A percentile compares a stretch with the other conserved stretches of the same genome.
These are phyloP conservation scores for Saxidomus purpurata DNA, from an alignment of 1,140 invertebrate genomes.

Conservation along the genomic window DNA sequence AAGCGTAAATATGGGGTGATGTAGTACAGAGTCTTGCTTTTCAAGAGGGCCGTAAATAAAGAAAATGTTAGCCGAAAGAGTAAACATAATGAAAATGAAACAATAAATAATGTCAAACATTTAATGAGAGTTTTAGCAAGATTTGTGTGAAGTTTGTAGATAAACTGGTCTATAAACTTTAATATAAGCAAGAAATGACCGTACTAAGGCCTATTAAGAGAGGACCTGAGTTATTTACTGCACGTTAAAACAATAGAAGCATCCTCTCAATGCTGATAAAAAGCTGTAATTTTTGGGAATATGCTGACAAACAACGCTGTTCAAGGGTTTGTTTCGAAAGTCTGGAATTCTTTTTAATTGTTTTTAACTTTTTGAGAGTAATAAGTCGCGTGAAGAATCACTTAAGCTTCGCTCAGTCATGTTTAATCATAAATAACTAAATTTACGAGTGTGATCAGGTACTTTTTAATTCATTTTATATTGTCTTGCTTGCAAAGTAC, in stretches of 20 bases:
- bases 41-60: conserved; percentile 56
- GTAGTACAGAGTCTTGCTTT: conserved; percentile 17
- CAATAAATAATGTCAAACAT: conserved; percentile 60
- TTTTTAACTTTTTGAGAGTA: conserved; percentile 15
- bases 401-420: neutral
- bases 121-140: conserved; percentile 64
- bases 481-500: too few relatives aligned
- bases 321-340: neutral
- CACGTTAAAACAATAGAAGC: neutral
- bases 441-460: too few relatives aligned
- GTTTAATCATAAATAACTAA: neutral
- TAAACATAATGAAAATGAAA: conserved; percentile 62
- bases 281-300: conserved; percentile 38
- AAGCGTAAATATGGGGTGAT: conserved; percentile 51
- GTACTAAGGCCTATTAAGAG: conserved; percentile 52
- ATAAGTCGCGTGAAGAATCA: neutral
- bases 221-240: neutral
- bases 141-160: conserved; percentile 62
- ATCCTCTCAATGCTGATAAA: conserved; percentile 15
- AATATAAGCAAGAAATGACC: conserved; percentile 64
- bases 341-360: conserved; percentile 59
- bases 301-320: conserved; percentile 5
- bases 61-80: conserved; percentile 55
- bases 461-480: neutral
- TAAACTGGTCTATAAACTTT: conserved; percentile 62